Percentiles rank a stretch among this genome's conserved stretches.
Evolutionary conservation across 2,888 invertebrate genomes (phyloP).

Genomic region (Leptothorax acervorum): DNA sequence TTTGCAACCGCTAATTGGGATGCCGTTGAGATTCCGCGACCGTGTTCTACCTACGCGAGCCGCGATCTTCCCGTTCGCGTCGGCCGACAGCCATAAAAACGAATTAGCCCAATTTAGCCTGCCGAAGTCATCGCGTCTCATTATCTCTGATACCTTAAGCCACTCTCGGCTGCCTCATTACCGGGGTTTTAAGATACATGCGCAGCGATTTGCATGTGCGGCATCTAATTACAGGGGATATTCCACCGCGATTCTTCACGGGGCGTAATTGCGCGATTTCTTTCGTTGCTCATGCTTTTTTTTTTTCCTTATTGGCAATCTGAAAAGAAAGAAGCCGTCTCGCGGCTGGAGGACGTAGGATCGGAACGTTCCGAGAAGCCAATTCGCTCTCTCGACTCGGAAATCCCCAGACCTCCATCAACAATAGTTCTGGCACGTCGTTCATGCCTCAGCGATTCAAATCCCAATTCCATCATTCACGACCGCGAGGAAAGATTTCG

Average conservation of each 20-base stretch:
- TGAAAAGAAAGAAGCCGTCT: background rate
- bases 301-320: background rate
- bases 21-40: background rate
- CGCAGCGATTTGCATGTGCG: background rate
- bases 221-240: background rate
- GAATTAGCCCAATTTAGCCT: conserved; percentile 3
- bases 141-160: conserved; percentile 20
- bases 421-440: background rate
- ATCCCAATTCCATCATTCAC: conserved; percentile 15
- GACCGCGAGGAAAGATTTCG: background rate
- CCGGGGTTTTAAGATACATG: background rate
- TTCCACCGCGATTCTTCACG: background rate
- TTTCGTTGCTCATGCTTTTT: background rate
- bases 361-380: background rate
- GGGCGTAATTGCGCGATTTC: background rate
- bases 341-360: background rate
- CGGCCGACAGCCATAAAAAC: background rate
- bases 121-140: background rate
- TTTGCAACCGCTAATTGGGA: conserved; percentile 20
- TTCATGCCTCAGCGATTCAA: background rate
- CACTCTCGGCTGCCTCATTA: conserved; percentile 11
- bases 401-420: background rate
- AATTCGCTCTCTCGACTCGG: background rate
- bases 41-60: background rate
- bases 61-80: background rate